These are phyloP conservation scores for Melanostoma scalare DNA, from an alignment of 2,888 invertebrate species.

Conservation along the genomic window DNA sequence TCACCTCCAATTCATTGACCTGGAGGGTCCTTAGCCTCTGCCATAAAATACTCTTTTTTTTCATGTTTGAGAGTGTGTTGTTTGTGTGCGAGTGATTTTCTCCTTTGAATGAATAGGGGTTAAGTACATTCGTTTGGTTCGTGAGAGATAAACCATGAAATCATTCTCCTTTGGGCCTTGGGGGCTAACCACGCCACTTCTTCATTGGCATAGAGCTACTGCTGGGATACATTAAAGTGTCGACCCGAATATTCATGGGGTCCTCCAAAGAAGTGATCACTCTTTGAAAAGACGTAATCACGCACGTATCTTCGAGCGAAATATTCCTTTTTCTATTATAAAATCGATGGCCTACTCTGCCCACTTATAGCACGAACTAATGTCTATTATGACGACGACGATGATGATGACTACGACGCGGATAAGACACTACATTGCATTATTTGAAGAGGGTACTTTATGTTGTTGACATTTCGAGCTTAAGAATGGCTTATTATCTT, in stretches of 20 bases:
- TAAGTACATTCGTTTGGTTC: constrained; percentile 55
- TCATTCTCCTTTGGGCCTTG: constrained; percentile 40
- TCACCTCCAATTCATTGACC: constrained; percentile 65
- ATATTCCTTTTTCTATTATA: constrained; percentile 22
- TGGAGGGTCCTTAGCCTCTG: constrained; percentile 53
- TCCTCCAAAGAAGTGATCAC: constrained; percentile 65
- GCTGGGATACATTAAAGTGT: constrained; percentile 40
- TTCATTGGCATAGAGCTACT: not conserved
- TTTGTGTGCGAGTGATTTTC: constrained; percentile 44
- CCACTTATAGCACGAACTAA: not conserved
- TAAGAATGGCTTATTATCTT: constrained; percentile 20
- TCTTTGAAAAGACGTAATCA: constrained; percentile 65
- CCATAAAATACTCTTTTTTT: constrained; percentile 28
- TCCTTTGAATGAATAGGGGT: constrained; percentile 54
- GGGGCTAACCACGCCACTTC: not conserved
- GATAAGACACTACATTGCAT: constrained; percentile 39
- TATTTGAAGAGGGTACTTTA: constrained; percentile 47
- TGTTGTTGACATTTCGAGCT: constrained; percentile 56
- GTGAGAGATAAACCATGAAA: constrained; percentile 66
- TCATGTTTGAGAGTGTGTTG: not conserved
- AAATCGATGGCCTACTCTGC: constrained; percentile 67
- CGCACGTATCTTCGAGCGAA: constrained; percentile 55
- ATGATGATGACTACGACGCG: constrained; percentile 3
- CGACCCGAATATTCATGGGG: constrained; percentile 64
- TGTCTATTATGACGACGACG: not conserved